Percentiles rank a stretch among this genome's conserved stretches.
phyloP scores from a whole-genome alignment of 1,140 invertebrate species.

The Hyposmocoma kahamanoa region DNA sequence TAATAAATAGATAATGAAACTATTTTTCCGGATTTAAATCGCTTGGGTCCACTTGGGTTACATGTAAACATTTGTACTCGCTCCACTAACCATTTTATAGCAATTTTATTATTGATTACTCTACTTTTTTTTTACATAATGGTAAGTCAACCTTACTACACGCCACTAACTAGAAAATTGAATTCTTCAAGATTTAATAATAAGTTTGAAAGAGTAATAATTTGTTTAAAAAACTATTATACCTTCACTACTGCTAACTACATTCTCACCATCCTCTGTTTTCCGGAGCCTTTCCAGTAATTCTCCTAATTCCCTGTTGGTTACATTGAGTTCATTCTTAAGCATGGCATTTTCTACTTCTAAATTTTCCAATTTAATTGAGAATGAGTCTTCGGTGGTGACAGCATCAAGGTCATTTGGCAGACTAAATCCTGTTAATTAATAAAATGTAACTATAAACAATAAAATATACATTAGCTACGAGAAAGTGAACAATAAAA shows the following conservation, averaged over 20 bases:
- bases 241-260: constrained; percentile 18
- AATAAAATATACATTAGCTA: neutral
- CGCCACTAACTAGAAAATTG: too few species aligned
- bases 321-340: constrained; percentile 69
- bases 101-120: too few species aligned
- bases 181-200: too few species aligned
- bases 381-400: constrained; percentile 40
- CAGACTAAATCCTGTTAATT: constrained; percentile 39
- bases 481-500: neutral
- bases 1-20: too few species aligned
- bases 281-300: constrained; percentile 43
- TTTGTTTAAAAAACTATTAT: too few species aligned
- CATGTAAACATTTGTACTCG: too few species aligned
- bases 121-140: too few species aligned
- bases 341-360: constrained; percentile 71
- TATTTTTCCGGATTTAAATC: too few species aligned
- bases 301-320: constrained; percentile 53
- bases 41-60: too few species aligned
- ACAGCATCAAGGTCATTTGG: constrained; percentile 44
- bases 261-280: constrained; percentile 52
- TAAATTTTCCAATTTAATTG: constrained; percentile 63
- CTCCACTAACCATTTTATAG: too few species aligned
- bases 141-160: too few species aligned
- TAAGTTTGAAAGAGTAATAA: too few species aligned
- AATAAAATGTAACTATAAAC: neutral